These are phyloP conservation scores for Larimichthys crocea DNA, from an alignment of 2,113 vertebrate genomes.

Conservation along the genomic window DNA sequence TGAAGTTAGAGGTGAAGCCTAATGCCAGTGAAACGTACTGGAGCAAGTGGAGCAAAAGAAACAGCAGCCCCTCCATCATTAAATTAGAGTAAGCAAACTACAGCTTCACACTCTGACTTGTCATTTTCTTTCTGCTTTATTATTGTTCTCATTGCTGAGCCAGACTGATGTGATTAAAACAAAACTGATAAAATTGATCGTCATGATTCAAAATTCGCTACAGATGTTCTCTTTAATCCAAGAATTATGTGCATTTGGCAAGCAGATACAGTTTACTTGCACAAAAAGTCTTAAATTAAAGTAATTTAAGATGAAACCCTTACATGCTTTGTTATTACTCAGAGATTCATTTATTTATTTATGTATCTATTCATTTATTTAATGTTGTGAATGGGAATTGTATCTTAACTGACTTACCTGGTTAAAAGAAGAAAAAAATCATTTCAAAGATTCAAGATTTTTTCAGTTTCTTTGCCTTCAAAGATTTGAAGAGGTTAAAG, in stretches of 20 bases:
- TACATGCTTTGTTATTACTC: slow-evolving; percentile 26
- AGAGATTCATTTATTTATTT: slow-evolving; percentile 5
- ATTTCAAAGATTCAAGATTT: too few relatives aligned
- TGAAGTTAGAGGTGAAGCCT: slow-evolving; percentile 80
- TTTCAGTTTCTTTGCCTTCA: slow-evolving; percentile 10
- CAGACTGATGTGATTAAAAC: background rate
- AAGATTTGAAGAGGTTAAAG: slow-evolving; percentile 26
- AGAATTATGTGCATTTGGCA: slow-evolving; percentile 6
- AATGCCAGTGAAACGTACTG: slow-evolving; percentile 57
- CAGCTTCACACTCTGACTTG: slow-evolving; percentile 3
- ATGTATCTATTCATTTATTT: background rate
- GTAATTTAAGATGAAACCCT: slow-evolving; percentile 3
- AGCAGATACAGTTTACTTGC: background rate
- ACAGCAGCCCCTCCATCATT: slow-evolving; percentile 4
- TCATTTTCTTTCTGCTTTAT: background rate
- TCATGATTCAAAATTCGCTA: slow-evolving; percentile 21
- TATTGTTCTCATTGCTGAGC: background rate
- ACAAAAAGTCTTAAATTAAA: background rate
- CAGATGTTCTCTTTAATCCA: slow-evolving; percentile 23
- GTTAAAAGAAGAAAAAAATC: too few relatives aligned
- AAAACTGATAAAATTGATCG: background rate
- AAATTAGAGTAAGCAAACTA: slow-evolving; percentile 18
- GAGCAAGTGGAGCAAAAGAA: slow-evolving; percentile 37
- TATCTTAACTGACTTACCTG: too few relatives aligned
- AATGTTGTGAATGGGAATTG: background rate